phyloP scores from a whole-genome alignment of 1,140 invertebrate species.

The Ostrea edulis region DNA sequence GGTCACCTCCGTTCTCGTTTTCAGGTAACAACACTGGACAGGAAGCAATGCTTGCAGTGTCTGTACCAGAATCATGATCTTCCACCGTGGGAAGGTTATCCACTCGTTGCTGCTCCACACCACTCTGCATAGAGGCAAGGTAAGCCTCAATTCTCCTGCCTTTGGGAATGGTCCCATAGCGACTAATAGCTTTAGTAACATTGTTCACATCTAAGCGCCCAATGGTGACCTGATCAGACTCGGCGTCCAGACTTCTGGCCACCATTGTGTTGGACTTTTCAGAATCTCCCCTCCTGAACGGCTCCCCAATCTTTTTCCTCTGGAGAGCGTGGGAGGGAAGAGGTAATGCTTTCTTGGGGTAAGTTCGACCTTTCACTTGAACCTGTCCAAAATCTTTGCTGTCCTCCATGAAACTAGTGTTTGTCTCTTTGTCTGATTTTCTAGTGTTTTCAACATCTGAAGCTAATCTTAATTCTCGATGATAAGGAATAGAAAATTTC shows the following conservation, averaged over 20 bases:
- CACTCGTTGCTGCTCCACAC: slow-evolving; percentile 61
- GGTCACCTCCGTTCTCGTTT: slow-evolving; percentile 49
- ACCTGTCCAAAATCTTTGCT: slow-evolving; percentile 54
- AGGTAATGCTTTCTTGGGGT: slow-evolving; percentile 73
- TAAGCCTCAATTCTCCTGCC: slow-evolving; percentile 96
- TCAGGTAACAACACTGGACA: slow-evolving; percentile 67
- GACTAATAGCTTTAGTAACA: slow-evolving; percentile 95
- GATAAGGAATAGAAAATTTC: slow-evolving; percentile 58
- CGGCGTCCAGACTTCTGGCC: slow-evolving; percentile 55
- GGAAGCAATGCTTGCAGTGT: slow-evolving; percentile 73
- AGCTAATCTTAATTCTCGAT: slow-evolving; percentile 48
- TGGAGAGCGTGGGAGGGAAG: slow-evolving; percentile 68
- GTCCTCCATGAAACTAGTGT: slow-evolving; percentile 63
- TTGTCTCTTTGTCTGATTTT: slow-evolving; percentile 63
- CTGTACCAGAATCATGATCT: slow-evolving; percentile 73
- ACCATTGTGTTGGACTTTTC: slow-evolving; percentile 23
- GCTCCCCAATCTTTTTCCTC: slow-evolving; percentile 64
- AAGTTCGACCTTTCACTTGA: slow-evolving; percentile 62
- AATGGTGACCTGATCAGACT: slow-evolving; percentile 63
- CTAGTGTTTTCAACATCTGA: slow-evolving; percentile 48
- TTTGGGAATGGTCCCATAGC: slow-evolving; percentile 97
- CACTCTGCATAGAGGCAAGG: slow-evolving; percentile 88
- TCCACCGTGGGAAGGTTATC: slow-evolving; percentile 64
- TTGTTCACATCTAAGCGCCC: slow-evolving; percentile 94
- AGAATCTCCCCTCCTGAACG: slow-evolving; percentile 17